These are phyloP conservation scores for Rhodeus uyekii DNA, from an alignment of 2,797 vertebrate genomes.

Conservation along the genomic window DNA sequence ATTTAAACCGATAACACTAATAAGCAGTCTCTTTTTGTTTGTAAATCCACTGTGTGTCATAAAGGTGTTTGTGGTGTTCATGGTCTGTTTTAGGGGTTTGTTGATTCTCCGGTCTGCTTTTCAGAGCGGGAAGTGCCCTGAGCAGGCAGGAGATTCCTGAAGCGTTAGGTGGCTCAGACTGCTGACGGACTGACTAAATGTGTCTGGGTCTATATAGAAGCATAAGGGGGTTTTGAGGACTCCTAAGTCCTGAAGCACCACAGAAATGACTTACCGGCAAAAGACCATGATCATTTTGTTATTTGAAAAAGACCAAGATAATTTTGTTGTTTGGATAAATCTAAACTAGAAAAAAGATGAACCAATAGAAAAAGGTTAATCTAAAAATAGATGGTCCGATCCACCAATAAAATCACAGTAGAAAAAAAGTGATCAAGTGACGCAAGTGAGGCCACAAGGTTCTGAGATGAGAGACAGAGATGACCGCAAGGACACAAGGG, in stretches of 20 bases:
- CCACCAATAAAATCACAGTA: conserved; percentile 25
- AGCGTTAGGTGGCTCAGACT: conserved; percentile 74
- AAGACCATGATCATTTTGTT: too few relatives aligned
- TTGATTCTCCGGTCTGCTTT: conserved; percentile 48
- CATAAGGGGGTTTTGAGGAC: background rate
- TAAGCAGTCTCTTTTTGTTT: background rate
- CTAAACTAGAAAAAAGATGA: background rate
- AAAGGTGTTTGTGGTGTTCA: background rate
- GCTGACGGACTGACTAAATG: conserved; percentile 51
- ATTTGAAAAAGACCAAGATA: too few relatives aligned
- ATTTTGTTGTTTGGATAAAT: too few relatives aligned
- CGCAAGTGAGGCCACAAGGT: conserved; percentile 63
- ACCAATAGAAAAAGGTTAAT: background rate
- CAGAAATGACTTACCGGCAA: background rate
- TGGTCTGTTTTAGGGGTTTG: conserved; percentile 39
- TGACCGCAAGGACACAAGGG: conserved; percentile 68
- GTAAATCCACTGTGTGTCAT: background rate
- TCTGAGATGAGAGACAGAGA: conserved; percentile 52
- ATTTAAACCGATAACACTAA: background rate
- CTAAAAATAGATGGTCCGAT: background rate
- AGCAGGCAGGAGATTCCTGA: conserved; percentile 69
- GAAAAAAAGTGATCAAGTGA: conserved; percentile 58
- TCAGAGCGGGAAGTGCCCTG: conserved; percentile 52
- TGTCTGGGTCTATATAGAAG: conserved; percentile 16
- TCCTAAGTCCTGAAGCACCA: background rate